These are phyloP conservation scores for Polypedilum vanderplanki DNA, from an alignment of 1,140 invertebrate genomes.

Conservation along the genomic window DNA sequence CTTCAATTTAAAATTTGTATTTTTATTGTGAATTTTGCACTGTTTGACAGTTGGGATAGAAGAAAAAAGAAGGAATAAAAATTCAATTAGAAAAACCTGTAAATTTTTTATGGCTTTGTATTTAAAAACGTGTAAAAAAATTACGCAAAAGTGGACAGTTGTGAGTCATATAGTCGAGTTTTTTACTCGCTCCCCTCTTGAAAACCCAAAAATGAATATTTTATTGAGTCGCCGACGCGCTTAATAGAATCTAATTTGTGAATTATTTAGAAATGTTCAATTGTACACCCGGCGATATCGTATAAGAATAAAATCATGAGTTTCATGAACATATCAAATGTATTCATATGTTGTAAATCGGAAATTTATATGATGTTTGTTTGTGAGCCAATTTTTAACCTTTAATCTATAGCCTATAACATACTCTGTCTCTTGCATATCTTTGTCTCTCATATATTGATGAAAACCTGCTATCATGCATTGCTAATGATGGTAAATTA, in stretches of 20 bases:
- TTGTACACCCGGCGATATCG: neutral
- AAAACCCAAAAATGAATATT: neutral
- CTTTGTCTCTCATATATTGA: neutral
- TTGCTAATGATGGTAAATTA: constrained; percentile 19
- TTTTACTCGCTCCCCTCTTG: no score
- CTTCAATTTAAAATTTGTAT: no score
- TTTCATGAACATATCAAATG: neutral
- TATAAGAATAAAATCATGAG: neutral
- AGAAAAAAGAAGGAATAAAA: neutral
- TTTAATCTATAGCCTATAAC: constrained; percentile 12
- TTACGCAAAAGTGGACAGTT: neutral
- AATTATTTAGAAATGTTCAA: neutral
- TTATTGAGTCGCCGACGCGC: neutral
- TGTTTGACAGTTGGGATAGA: no score
- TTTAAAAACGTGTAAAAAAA: neutral
- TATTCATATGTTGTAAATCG: neutral
- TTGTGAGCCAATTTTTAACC: constrained; percentile 5
- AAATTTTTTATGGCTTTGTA: constrained; percentile 10
- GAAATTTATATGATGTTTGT: constrained; percentile 1
- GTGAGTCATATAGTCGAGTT: neutral
- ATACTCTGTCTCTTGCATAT: neutral
- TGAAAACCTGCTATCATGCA: neutral
- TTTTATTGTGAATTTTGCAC: no score
- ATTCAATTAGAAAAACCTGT: constrained; percentile 16
- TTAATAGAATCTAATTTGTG: neutral